phyloP scores from a whole-genome alignment of 1,140 invertebrate genomes.

The Rhyzopertha dominica region DNA sequence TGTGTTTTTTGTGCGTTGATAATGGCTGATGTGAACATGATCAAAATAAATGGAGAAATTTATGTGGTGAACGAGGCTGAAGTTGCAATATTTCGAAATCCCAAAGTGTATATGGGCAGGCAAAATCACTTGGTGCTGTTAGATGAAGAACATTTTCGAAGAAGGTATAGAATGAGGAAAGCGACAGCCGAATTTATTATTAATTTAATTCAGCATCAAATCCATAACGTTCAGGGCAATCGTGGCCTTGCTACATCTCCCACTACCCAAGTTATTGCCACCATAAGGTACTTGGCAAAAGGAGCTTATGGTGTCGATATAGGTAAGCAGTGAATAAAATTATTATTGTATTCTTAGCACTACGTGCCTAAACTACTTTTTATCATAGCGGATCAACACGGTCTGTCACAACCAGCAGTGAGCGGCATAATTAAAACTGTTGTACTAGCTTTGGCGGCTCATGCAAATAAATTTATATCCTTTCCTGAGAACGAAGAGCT shows the following conservation, averaged over 20 bases:
- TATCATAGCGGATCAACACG: slow-evolving; percentile 23
- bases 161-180: not conserved
- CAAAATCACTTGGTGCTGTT: too few species aligned
- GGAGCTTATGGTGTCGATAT: too few species aligned
- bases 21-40: too few species aligned
- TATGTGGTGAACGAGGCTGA: too few species aligned
- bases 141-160: slow-evolving; percentile 1
- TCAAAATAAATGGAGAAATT: too few species aligned
- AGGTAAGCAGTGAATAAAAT: slow-evolving; percentile 7
- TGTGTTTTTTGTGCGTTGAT: too few species aligned
- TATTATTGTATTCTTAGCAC: too few species aligned
- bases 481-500: slow-evolving; percentile 14
- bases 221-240: not conserved
- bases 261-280: slow-evolving; percentile 2
- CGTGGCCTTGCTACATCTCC: not conserved
- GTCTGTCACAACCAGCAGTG: slow-evolving; percentile 20
- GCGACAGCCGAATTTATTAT: slow-evolving; percentile 1
- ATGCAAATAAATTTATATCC: slow-evolving; percentile 20
- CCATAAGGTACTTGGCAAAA: slow-evolving; percentile 6
- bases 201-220: slow-evolving; percentile 1
- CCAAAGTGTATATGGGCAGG: too few species aligned
- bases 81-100: too few species aligned
- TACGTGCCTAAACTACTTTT: too few species aligned
- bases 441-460: slow-evolving; percentile 16
- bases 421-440: slow-evolving; percentile 19